A percentile compares a stretch with the other conserved stretches of the same genome.
phyloP scores from a whole-genome alignment of 2,113 vertebrate species.

The Pholis gunnellus region DNA sequence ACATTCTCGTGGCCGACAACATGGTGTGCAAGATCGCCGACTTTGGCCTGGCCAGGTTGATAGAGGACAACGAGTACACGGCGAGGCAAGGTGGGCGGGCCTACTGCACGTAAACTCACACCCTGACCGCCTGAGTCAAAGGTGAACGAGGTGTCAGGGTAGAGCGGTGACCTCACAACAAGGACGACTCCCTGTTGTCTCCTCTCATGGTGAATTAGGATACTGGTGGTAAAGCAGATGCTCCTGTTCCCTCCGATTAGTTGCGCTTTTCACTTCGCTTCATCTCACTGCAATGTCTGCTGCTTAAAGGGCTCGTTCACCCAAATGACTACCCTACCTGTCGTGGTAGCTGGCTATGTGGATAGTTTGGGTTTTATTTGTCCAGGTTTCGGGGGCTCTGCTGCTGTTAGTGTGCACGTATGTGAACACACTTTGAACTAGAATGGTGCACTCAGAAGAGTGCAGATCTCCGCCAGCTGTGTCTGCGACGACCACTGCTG shows the following conservation, averaged over 20 bases:
- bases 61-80: conserved; percentile 97
- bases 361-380: not conserved
- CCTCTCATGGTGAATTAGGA: conserved; percentile 39
- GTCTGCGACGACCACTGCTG: too few relatives aligned
- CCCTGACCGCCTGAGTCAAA: conserved; percentile 18
- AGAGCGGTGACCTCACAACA: conserved; percentile 36
- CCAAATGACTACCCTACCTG: not conserved
- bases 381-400: too few relatives aligned
- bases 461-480: too few relatives aligned
- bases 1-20: conserved; percentile 96
- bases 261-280: conserved; percentile 27
- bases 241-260: conserved; percentile 47
- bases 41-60: conserved; percentile 95
- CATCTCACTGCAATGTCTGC: conserved; percentile 7
- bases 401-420: too few relatives aligned
- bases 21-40: conserved; percentile 97
- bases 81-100: conserved; percentile 91
- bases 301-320: conserved; percentile 6
- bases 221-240: conserved; percentile 64
- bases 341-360: not conserved
- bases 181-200: conserved; percentile 42
- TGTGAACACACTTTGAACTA: too few relatives aligned
- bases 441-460: too few relatives aligned
- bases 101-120: not conserved
- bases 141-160: conserved; percentile 20